Percentiles rank a stretch among this genome's conserved stretches.
Evolutionary conservation across 2,888 invertebrate genomes (phyloP).

Genomic region (Eugnorisma glareosa): DNA sequence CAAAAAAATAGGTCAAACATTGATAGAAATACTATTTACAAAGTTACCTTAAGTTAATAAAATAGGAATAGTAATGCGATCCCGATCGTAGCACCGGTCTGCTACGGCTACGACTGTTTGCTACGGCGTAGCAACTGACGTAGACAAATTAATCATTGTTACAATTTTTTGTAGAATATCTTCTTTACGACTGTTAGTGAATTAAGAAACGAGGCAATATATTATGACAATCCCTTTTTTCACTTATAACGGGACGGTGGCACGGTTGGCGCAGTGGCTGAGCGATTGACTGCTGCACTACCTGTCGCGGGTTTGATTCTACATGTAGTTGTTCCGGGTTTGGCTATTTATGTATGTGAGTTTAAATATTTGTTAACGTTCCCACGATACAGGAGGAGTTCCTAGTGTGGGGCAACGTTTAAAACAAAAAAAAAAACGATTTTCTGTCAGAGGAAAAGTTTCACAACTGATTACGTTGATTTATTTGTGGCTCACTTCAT

Average conservation of each 20-base stretch:
- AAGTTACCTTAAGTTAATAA: not conserved
- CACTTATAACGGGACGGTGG: not conserved
- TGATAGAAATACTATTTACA: conserved; percentile 8
- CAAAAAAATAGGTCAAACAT: not conserved
- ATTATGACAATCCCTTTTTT: not conserved
- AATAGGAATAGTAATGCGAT: conserved; percentile 1
- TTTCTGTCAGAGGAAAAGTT: not conserved
- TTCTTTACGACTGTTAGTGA: not conserved
- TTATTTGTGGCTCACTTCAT: no score
- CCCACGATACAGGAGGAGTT: no score
- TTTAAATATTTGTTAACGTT: no score
- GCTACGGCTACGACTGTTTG: conserved; percentile 37
- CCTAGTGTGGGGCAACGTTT: no score
- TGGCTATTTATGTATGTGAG: no score
- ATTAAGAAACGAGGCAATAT: no score
- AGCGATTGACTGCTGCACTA: no score
- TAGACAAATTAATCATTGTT: conserved; percentile 13
- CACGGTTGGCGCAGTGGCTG: no score
- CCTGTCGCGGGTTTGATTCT: no score
- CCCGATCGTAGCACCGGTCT: conserved; percentile 24
- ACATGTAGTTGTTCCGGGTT: no score
- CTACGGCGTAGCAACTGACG: conserved; percentile 49
- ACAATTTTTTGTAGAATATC: not conserved
- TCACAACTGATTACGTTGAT: not conserved
- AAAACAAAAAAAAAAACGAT: not conserved